Conservation (phyloP, 2,797 vertebrate species). For the Crocidura indochinensis region DNA sequence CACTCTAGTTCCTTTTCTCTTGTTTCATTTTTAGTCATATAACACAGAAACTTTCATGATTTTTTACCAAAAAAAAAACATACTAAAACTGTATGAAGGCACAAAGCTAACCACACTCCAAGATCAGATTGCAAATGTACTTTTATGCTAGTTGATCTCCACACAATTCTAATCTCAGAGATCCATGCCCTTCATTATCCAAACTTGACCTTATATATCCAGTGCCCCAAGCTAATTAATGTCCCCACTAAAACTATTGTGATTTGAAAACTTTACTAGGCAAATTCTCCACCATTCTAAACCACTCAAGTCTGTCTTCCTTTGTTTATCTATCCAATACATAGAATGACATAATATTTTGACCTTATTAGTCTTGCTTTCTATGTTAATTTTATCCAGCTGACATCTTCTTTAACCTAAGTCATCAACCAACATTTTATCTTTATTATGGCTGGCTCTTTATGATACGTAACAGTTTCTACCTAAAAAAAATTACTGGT, state of each 20-base stretch:
- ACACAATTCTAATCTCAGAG: no score
- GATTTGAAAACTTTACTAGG: background rate
- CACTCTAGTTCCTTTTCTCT: no score
- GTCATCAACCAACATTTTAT: background rate
- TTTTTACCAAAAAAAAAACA: background rate
- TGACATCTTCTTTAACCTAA: background rate
- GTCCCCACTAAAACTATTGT: background rate
- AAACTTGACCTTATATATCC: background rate
- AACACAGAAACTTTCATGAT: background rate
- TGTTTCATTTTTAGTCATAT: no score
- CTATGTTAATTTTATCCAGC: background rate
- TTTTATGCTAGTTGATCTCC: background rate
- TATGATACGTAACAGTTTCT: constrained; percentile 25
- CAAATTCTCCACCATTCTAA: constrained; percentile 16
- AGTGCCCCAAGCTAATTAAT: background rate
- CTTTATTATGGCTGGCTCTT: background rate
- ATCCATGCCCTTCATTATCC: no score
- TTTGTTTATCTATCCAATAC: background rate
- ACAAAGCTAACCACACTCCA: background rate
- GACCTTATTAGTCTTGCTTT: background rate
- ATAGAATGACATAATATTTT: background rate
- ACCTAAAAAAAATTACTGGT: background rate
- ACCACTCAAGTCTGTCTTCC: background rate
- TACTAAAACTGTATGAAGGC: background rate
- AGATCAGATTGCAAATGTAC: background rate